Conservation (phyloP, 1,140 invertebrate genomes). For the Muscidifurax raptorellus region DNA sequence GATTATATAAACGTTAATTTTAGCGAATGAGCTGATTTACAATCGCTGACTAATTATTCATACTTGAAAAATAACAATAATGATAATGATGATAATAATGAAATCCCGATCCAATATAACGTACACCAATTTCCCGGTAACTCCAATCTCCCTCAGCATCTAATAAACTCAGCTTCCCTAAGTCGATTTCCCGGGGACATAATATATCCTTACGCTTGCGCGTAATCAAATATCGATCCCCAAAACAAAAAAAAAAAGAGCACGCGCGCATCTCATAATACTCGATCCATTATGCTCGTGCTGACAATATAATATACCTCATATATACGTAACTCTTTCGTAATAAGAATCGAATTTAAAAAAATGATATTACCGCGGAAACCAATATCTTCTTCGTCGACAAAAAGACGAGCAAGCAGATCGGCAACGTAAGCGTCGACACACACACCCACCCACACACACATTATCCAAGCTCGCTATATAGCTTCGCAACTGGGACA, state of each 20-base stretch:
- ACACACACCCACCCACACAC: background rate
- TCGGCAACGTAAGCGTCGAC: conserved; percentile 11
- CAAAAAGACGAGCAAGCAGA: background rate
- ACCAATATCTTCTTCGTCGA: conserved; percentile 40
- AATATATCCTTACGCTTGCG: background rate
- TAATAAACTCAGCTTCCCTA: background rate
- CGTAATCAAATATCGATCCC: conserved; percentile 19
- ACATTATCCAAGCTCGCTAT: conserved; percentile 39
- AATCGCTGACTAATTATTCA: too few species aligned
- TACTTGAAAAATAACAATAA: too few species aligned
- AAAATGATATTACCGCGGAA: conserved; percentile 48
- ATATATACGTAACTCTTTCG: conserved; percentile 19
- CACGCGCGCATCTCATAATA: too few species aligned
- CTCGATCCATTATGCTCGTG: too few species aligned
- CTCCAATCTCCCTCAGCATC: too few species aligned
- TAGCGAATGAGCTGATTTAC: too few species aligned
- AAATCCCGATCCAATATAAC: background rate
- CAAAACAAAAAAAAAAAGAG: background rate
- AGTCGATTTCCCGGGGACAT: conserved; percentile 1
- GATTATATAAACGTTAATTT: too few species aligned
- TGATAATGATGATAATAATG: too few species aligned
- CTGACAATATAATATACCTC: too few species aligned
- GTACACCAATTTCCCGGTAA: too few species aligned
- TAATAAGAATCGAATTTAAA: conserved; percentile 51
- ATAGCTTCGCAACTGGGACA: conserved; percentile 2